Evolutionary conservation across 2,113 vertebrate genomes (phyloP).

Genomic region (Lipophrys pholis): DNA sequence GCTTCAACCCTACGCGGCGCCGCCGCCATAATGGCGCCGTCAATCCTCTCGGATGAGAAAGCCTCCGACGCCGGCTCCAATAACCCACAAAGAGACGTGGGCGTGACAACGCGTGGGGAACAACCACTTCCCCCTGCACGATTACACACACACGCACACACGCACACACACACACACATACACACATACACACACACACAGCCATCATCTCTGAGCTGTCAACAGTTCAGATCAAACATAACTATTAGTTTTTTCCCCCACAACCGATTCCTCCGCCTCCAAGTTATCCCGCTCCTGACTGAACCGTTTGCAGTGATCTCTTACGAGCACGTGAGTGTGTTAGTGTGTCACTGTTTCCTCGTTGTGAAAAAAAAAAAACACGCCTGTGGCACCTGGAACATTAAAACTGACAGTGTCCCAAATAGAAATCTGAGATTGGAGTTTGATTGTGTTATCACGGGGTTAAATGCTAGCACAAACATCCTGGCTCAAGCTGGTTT

Average conservation of each 20-base stretch:
- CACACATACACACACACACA: neutral
- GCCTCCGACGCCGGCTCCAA: constrained; percentile 61
- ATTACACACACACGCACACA: neutral
- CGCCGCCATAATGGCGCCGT: constrained; percentile 55
- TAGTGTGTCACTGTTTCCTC: constrained; percentile 22
- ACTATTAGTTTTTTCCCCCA: constrained; percentile 28
- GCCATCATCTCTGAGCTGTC: constrained; percentile 38
- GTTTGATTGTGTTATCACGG: neutral
- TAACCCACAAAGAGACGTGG: constrained; percentile 56
- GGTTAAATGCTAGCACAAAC: neutral
- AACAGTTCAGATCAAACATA: constrained; percentile 48
- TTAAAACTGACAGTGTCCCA: constrained; percentile 15
- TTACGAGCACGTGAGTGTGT: neutral
- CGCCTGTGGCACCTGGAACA: constrained; percentile 25
- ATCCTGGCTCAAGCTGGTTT: no score
- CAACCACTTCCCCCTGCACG: no score
- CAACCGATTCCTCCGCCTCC: neutral
- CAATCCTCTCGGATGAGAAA: constrained; percentile 68
- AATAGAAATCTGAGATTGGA: neutral
- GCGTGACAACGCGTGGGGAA: constrained; percentile 5
- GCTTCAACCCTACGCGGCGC: constrained; percentile 44
- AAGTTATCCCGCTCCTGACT: constrained; percentile 20
- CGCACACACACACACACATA: neutral
- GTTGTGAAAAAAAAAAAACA: constrained; percentile 7
- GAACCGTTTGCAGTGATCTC: constrained; percentile 9